Conservation (phyloP, 2,113 vertebrate species). For the Camelus dromedarius region DNA sequence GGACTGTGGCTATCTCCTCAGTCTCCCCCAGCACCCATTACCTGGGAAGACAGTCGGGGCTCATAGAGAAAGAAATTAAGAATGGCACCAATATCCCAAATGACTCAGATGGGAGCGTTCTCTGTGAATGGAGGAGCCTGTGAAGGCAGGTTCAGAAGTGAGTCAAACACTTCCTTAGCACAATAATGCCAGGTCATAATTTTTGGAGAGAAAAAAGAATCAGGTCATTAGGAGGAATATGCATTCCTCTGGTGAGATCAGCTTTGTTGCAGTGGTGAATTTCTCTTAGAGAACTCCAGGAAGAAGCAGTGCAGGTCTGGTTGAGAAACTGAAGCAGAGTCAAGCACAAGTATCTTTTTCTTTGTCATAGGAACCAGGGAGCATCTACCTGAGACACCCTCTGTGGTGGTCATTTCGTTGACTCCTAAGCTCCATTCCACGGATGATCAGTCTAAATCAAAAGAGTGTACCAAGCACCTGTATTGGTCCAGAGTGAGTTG, state of each 20-base stretch:
- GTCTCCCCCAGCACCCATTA: not conserved
- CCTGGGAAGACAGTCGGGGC: not conserved
- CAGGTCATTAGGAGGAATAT: not conserved
- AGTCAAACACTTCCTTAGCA: not conserved
- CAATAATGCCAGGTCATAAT: not conserved
- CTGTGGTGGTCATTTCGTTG: not conserved
- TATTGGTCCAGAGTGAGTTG: not conserved
- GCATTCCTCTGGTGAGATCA: not conserved
- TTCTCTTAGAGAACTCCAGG: not conserved
- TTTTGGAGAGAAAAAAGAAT: constrained; percentile 17
- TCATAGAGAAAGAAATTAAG: constrained; percentile 18
- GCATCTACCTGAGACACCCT: not conserved
- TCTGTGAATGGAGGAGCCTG: not conserved
- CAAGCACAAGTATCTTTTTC: not conserved
- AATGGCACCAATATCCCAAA: not conserved
- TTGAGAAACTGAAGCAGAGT: not conserved
- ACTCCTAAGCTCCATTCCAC: not conserved
- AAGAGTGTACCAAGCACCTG: not conserved
- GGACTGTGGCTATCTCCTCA: not conserved
- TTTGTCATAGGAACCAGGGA: not conserved
- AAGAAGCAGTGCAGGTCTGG: not conserved
- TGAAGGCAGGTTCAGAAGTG: constrained; percentile 12
- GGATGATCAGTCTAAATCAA: not conserved
- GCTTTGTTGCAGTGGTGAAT: not conserved
- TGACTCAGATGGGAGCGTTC: not conserved